These are phyloP conservation scores for Clarias pachynema DNA, from an alignment of 2,797 vertebrate species.

Conservation along the genomic window DNA sequence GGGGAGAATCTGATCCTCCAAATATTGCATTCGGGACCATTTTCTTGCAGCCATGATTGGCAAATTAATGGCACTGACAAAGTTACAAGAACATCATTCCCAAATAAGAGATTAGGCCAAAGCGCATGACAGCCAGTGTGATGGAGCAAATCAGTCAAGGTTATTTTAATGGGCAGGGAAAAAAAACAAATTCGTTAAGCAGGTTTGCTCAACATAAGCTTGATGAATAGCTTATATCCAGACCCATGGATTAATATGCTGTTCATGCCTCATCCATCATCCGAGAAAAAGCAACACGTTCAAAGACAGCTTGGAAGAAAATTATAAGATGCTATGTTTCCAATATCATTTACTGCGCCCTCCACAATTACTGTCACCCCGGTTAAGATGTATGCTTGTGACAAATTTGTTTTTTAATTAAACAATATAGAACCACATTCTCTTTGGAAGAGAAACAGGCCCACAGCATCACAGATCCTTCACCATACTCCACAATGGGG, in stretches of 20 bases:
- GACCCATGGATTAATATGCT: background rate
- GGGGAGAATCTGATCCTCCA: slow-evolving; percentile 57
- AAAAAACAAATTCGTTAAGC: slow-evolving; percentile 57
- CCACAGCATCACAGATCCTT: no score
- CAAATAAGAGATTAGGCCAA: slow-evolving; percentile 76
- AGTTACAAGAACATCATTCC: slow-evolving; percentile 77
- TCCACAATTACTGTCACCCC: no score
- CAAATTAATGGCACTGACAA: slow-evolving; percentile 79
- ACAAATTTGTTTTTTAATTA: no score
- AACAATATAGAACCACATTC: no score
- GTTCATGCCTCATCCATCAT: background rate
- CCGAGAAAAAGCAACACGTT: background rate
- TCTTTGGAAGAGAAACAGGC: no score
- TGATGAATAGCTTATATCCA: slow-evolving; percentile 2
- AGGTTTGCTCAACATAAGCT: slow-evolving; percentile 25
- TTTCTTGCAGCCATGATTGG: slow-evolving; percentile 68
- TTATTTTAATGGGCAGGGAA: slow-evolving; percentile 55
- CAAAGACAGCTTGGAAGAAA: background rate
- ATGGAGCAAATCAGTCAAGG: slow-evolving; percentile 70
- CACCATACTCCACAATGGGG: no score
- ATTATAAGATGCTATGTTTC: background rate
- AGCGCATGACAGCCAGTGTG: slow-evolving; percentile 74
- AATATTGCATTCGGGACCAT: slow-evolving; percentile 49
- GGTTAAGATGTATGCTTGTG: no score
- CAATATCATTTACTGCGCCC: background rate